Conservation (phyloP, 1,140 invertebrate genomes). For the Leptoteleia sp. region DNA sequence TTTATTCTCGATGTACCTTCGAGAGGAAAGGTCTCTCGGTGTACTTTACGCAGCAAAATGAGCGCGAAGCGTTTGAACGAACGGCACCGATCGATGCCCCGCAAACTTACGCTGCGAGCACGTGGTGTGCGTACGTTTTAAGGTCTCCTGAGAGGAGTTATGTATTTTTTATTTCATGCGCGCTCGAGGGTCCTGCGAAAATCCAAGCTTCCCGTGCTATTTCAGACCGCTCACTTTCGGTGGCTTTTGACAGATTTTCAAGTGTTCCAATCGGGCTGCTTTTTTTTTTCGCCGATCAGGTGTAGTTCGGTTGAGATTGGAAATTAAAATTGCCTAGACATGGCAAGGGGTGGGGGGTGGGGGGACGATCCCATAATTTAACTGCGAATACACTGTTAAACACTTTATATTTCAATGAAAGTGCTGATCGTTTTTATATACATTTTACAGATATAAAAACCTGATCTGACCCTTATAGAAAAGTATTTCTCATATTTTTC, state of each 20-base stretch:
- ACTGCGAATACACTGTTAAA: too few species aligned
- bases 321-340: constrained; percentile 33
- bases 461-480: too few species aligned
- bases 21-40: constrained; percentile 48
- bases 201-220: constrained; percentile 34
- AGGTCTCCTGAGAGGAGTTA: constrained; percentile 42
- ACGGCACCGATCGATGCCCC: constrained; percentile 75
- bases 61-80: constrained; percentile 63
- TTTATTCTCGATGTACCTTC: constrained; percentile 24
- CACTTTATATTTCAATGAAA: too few species aligned
- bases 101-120: constrained; percentile 74
- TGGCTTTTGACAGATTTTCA: constrained; percentile 26
- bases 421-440: too few species aligned
- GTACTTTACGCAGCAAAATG: constrained; percentile 60
- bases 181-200: constrained; percentile 22
- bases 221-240: constrained; percentile 11
- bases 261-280: background rate
- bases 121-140: constrained; percentile 66
- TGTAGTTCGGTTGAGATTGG: constrained; percentile 2
- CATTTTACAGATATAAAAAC: too few species aligned
- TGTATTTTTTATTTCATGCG: constrained; percentile 58
- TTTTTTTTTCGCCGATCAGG: constrained; percentile 4
- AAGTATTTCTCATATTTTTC: too few species aligned
- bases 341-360: too few species aligned
- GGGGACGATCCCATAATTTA: constrained; percentile 13